phyloP scores from a whole-genome alignment of 2,888 invertebrate species.

The Campoletis raptor region DNA sequence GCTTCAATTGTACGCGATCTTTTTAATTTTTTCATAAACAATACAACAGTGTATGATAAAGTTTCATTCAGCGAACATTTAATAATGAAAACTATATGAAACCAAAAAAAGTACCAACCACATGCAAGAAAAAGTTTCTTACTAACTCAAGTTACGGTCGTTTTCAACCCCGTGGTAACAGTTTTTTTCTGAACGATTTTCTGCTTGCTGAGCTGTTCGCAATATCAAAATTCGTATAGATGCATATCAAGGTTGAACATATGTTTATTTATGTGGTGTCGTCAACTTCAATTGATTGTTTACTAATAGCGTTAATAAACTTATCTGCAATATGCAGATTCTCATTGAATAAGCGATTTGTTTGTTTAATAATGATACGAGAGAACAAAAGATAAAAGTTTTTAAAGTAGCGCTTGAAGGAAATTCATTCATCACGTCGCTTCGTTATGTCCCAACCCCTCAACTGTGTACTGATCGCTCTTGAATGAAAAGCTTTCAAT shows the following conservation, averaged over 20 bases:
- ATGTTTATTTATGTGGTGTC: background rate
- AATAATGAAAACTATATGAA: too few species aligned
- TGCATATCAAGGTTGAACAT: background rate
- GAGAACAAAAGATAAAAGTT: conserved; percentile 30
- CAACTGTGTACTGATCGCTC: conserved; percentile 15
- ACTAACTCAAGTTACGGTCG: too few species aligned
- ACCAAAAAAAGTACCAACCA: too few species aligned
- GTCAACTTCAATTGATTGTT: background rate
- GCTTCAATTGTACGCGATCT: too few species aligned
- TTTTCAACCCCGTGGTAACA: too few species aligned
- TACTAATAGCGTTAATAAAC: background rate
- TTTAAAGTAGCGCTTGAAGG: conserved; percentile 19
- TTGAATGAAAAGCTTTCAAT: conserved; percentile 46
- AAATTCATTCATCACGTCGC: conserved; percentile 30
- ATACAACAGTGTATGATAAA: too few species aligned
- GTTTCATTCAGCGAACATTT: too few species aligned
- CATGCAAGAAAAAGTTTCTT: too few species aligned
- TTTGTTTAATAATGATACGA: background rate
- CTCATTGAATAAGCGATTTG: conserved; percentile 16
- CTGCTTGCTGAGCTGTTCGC: background rate
- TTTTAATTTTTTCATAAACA: too few species aligned
- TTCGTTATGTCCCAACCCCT: background rate
- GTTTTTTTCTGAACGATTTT: background rate
- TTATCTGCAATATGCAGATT: conserved; percentile 1
- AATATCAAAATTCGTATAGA: background rate